Base-by-base conservation (phyloP, 2,888 invertebrate species). In the Trissolcus japonicus region DNA sequence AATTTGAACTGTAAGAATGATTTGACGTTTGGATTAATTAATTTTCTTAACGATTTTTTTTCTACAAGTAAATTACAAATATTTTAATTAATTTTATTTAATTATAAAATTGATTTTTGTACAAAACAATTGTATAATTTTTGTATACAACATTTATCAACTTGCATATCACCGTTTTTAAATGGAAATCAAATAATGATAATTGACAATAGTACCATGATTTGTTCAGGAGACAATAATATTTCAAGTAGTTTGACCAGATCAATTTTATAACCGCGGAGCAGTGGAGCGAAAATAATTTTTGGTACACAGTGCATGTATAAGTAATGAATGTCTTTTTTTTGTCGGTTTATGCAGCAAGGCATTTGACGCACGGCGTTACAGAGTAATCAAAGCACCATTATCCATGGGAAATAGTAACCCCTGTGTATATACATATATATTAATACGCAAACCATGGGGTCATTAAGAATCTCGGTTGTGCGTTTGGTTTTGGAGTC, bases 401-500 rank as follows among this genome's bases (percentile, higher is more conserved):
- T 88, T 88, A 88, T 87, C 87, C 87, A 87, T 87, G 87, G 87
- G 87, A 88, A 88, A 87, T 87, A 83, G 84, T 86, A 84, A 84
- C 86, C 85, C 86, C 81, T 76, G 51, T 77, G 67, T 78, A 72
- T 80, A 75, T 80, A 80, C 81, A 83, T 82, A 76, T 80, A 80
- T 82, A 83, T 83, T 79, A 81, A 81, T 81, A 73, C 80, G 79
- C 77, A 76, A 76, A 74, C 76, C 77, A 74, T 76, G 80, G 76
- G 79, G 80, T 82, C 82, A 83, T 85, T 84, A 82, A 79, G 81
- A 66, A 79, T 83, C 78, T 65, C 59, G 50, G 50, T 62, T 79
- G 60, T 76, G 71, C 50, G 69, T 65, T 55, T 53, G 41, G 35
- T 57, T 60, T 61, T 74, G 40, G 43, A 35, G 57, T 60, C 60